Evolutionary conservation across 2,888 invertebrate genomes (phyloP), one percentile per base, ranked within the genome.

Genomic region (Acholoe squamosa): DNA sequence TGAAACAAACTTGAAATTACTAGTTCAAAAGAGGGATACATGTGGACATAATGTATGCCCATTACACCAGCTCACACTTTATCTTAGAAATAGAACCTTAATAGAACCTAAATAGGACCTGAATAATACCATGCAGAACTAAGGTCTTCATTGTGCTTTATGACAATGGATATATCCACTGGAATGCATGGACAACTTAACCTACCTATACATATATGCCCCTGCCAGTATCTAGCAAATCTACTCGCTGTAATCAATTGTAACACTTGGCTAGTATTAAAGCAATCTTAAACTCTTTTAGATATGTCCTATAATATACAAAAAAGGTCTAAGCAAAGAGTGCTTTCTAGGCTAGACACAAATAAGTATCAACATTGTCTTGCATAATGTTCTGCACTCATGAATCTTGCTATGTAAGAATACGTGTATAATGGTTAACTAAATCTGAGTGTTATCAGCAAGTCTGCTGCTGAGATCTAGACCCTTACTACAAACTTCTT

Each of bases 331-430:
- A 80, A 80, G 33, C 16, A 43, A 80, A 80, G 19, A 25, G 80
- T 80, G 80, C 80, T n/a, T 33, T 14, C 80, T 80, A 80, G 80
- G 25, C 80, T 80, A 80, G 80, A 80, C 80, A 34, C 12, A 80
- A 80, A 80, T 80, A 43, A 80, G 1, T 19, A 43, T 80, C 80
- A 80, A 80, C 43, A 80, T 80, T 14, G n/a, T 80, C 80, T 80
- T 80, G 80, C 33, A 80, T 80, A 43, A 80, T 71, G 71, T 71
- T 25, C 25, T 28, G 71, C 25, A 7, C 71, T 28, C 71, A 28
- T 25, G 71, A 25, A n/a, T 61, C 28, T 28, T 71, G 71, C 71
- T 71, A 71, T 71, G 25, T 25, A 28, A 71, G 12, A 28, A 28
- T 71, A 14, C 19, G 14, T 71, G 25, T 71, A 71, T 28, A 71